Evolutionary conservation across 2,888 invertebrate species (phyloP).

Genomic region (Tortrix viridana): DNA sequence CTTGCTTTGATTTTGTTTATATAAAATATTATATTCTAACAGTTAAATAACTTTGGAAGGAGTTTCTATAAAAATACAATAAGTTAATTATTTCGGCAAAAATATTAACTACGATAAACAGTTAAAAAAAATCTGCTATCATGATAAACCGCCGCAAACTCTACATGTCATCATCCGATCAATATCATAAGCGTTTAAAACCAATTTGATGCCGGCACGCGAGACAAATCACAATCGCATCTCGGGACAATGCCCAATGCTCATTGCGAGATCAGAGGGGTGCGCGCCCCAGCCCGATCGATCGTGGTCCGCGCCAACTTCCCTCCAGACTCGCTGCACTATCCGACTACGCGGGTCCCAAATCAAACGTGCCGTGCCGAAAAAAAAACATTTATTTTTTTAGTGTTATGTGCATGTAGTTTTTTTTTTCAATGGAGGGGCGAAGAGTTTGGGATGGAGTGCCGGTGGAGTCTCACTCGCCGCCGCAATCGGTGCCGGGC

Average conservation of each 20-base stretch:
- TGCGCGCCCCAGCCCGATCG: slow-evolving; percentile 83
- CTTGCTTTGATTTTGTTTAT: too few relatives aligned
- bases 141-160: too few relatives aligned
- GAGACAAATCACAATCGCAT: slow-evolving; percentile 74
- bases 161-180: slow-evolving; percentile 29
- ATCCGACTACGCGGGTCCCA: slow-evolving; percentile 67
- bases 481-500: slow-evolving; percentile 86
- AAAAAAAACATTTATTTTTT: slow-evolving; percentile 48
- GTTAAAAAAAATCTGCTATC: too few relatives aligned
- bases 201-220: slow-evolving; percentile 51
- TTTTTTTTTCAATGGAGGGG: slow-evolving; percentile 69
- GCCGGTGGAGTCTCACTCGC: slow-evolving; percentile 78
- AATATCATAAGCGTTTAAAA: slow-evolving; percentile 48
- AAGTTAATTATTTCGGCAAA: too few relatives aligned
- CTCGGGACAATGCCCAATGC: slow-evolving; percentile 74
- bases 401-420: slow-evolving; percentile 65
- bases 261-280: slow-evolving; percentile 75
- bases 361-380: slow-evolving; percentile 55
- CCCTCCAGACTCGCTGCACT: slow-evolving; percentile 62
- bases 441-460: slow-evolving; percentile 79
- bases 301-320: slow-evolving; percentile 72
- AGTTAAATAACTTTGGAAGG: too few relatives aligned
- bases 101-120: too few relatives aligned
- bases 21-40: too few relatives aligned
- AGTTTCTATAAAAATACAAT: too few relatives aligned